phyloP scores from a whole-genome alignment of 2,888 invertebrate genomes.

The Pandemis heparana region DNA sequence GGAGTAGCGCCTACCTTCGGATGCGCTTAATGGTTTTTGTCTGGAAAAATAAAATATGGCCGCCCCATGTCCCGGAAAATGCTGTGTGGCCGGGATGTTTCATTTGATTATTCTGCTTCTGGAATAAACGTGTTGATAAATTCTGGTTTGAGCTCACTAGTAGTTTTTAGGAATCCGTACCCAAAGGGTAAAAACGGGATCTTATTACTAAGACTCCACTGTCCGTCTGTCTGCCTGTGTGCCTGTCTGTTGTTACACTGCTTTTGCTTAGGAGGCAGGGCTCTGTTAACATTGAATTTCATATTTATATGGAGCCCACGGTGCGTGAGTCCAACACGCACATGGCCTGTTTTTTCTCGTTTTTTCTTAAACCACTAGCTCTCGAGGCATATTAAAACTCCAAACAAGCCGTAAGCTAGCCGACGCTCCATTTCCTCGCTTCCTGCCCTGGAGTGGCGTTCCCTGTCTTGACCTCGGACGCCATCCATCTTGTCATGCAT shows the following conservation, averaged over 20 bases:
- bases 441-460: conserved; percentile 62
- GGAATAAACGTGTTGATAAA: background rate
- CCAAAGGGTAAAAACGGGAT: too few species aligned
- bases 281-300: too few species aligned
- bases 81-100: conserved; percentile 26
- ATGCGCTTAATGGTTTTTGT: conserved; percentile 44
- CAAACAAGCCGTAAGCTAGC: conserved; percentile 27
- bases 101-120: conserved; percentile 30
- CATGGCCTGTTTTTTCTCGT: too few species aligned
- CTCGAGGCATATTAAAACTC: conserved; percentile 43
- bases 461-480: conserved; percentile 58
- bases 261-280: too few species aligned
- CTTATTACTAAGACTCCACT: too few species aligned
- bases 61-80: conserved; percentile 35
- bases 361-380: too few species aligned
- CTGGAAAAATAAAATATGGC: conserved; percentile 45
- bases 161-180: too few species aligned
- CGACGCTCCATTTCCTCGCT: conserved; percentile 64
- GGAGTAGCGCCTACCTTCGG: conserved; percentile 45
- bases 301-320: too few species aligned
- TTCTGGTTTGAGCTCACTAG: background rate
- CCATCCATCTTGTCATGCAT: conserved; percentile 60
- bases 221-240: too few species aligned
- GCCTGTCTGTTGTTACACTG: too few species aligned
- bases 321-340: too few species aligned